Percentiles rank a stretch among this genome's conserved stretches.
phyloP scores from a whole-genome alignment of 2,113 vertebrate genomes.

The Aphelocoma coerulescens region DNA sequence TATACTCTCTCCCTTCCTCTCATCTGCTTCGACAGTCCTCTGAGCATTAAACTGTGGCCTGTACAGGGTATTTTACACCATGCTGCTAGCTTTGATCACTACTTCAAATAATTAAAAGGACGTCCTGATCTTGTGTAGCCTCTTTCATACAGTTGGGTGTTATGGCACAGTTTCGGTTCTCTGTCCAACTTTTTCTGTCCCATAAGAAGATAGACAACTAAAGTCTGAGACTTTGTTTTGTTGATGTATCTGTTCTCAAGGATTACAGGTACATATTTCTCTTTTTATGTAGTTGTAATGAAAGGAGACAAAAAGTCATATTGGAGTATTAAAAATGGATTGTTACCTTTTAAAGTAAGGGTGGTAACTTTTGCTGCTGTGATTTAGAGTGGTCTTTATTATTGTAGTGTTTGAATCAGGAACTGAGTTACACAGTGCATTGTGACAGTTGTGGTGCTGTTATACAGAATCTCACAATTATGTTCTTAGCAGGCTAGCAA shows the following conservation, averaged over 20 bases:
- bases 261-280: not conserved
- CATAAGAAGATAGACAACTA: not conserved
- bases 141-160: not conserved
- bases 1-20: not conserved
- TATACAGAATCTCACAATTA: not conserved
- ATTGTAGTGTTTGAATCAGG: not conserved
- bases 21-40: not conserved
- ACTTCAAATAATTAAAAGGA: not conserved
- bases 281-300: not conserved
- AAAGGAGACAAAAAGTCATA: not conserved
- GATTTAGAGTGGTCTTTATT: not conserved
- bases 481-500: not conserved
- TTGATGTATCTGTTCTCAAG: not conserved
- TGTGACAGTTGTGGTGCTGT: not conserved
- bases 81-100: not conserved
- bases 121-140: not conserved
- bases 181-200: not conserved
- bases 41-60: not conserved
- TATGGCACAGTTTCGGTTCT: not conserved
- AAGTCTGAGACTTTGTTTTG: not conserved
- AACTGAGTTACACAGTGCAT: not conserved
- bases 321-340: not conserved
- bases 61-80: not conserved
- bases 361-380: not conserved
- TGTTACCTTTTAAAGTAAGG: not conserved